phyloP scores from a whole-genome alignment of 2,113 vertebrate species.

The Myotis brandtii region DNA sequence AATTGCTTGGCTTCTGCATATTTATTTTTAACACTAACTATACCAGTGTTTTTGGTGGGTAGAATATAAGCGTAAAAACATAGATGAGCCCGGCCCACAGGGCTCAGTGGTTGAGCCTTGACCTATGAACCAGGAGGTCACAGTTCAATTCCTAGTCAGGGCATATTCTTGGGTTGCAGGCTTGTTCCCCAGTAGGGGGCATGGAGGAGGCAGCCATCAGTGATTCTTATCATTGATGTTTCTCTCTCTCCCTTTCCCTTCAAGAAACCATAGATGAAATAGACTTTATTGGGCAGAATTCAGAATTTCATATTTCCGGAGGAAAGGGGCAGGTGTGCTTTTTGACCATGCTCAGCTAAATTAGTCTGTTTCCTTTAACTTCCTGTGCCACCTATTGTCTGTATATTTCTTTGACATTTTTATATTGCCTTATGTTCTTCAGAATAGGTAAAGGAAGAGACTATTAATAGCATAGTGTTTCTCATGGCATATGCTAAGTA shows the following conservation, averaged over 20 bases:
- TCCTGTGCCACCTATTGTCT: not conserved
- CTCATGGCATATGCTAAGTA: not conserved
- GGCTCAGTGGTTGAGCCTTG: no score
- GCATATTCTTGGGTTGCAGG: no score
- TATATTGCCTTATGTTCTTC: not conserved
- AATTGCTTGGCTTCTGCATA: not conserved
- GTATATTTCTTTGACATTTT: not conserved
- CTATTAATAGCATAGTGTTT: not conserved
- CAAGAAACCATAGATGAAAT: not conserved
- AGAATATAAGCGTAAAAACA: not conserved
- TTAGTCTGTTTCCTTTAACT: conserved; percentile 16
- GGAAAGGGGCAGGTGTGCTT: conserved; percentile 9
- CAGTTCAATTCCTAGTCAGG: no score
- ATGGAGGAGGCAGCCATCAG: no score
- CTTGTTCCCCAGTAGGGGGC: no score
- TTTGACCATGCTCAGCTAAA: not conserved
- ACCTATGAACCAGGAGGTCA: no score
- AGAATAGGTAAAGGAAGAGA: not conserved
- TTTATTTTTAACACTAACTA: not conserved
- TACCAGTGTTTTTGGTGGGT: not conserved
- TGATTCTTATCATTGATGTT: no score
- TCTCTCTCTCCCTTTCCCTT: no score
- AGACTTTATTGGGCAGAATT: not conserved
- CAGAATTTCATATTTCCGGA: conserved; percentile 24
- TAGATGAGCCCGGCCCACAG: no score